Percentiles rank a stretch among this genome's conserved stretches.
Evolutionary conservation across 37 sponge, comb jelly and placozoan species (phyloP).

Genomic region (Hormiphora californensis): DNA sequence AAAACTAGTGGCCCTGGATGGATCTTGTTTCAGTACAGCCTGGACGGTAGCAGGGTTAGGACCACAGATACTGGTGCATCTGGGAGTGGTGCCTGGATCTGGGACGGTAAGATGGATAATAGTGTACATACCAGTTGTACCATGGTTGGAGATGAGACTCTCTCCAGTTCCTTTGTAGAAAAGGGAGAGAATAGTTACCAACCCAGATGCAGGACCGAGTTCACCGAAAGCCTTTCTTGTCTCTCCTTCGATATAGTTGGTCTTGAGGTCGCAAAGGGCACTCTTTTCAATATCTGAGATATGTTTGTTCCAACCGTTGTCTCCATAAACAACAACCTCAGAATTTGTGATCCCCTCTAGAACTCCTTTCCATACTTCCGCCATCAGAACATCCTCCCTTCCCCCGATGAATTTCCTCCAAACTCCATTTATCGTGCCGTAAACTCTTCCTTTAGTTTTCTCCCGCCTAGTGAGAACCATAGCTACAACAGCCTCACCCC

Average conservation of each 20-base stretch:
- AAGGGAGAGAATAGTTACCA: background rate
- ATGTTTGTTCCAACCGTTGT: constrained; percentile 36
- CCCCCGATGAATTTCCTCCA: background rate
- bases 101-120: too few species aligned
- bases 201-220: constrained; percentile 10
- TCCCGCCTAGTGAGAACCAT: background rate
- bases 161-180: too few species aligned
- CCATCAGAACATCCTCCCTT: background rate
- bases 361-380: background rate
- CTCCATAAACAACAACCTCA: background rate
- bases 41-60: too few species aligned
- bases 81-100: background rate
- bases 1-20: too few species aligned
- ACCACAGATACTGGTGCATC: background rate
- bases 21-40: too few species aligned
- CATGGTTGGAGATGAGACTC: too few species aligned
- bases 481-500: background rate
- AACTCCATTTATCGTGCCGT: background rate
- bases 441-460: background rate
- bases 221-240: too few species aligned
- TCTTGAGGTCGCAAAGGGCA: too few species aligned
- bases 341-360: background rate
- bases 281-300: constrained; percentile 5
- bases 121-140: too few species aligned
- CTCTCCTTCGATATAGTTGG: too few species aligned